Evolutionary conservation across 2,113 vertebrate species (phyloP), one percentile per base, ranked within the genome.

Genomic region (Eolophus roseicapilla): DNA sequence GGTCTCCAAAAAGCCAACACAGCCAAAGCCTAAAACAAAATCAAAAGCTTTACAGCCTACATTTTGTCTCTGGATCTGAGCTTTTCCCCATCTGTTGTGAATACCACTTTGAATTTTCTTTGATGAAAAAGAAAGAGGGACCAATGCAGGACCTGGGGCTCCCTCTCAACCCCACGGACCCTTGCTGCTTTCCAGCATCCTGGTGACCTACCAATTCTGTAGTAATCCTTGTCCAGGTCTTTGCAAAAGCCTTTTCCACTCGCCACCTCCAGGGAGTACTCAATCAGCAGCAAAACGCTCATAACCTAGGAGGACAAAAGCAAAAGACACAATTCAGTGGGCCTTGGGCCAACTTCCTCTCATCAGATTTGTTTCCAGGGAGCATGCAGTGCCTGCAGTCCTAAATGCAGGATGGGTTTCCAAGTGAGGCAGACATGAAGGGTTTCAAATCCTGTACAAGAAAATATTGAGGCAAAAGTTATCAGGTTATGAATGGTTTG

Each of bases 191-290:
- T 25, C 59, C 79, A 82, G 62, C n/a, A 27, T 4, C 31, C 71
- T 4, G 0, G n/a, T 19, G 11, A 97, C 98, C 28, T 94, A 98
- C 98, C 98, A 0, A 97, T 96, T 57, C 80, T 86, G 80, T 98
- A 97, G 73, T 96, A 98, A 60, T 96, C 90, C 5, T 70, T 96
- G 92, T 63, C 88, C 19, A 96, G 92, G 76, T 96, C 83, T 62
- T 89, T 97, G 89, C 97, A 98, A 77, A 96, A 96, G 17, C 92
- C 82, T 71, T 96, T 98, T 77, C 97, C 94, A 0, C 85, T 97
- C 2, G 88, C 86, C 88, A 98, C 97, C 68, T 98, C 97, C 95
- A 98, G 86, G 3, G 97, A 87, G n/a, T 98, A 97, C 59, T 98
- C 98, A 0, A 97, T 96, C 57, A 98, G 87, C 88, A 98, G 81